Percentiles rank a stretch among this genome's conserved stretches.
Evolutionary conservation across 2,888 invertebrate species (phyloP).

Genomic region (Sycophila texana): DNA sequence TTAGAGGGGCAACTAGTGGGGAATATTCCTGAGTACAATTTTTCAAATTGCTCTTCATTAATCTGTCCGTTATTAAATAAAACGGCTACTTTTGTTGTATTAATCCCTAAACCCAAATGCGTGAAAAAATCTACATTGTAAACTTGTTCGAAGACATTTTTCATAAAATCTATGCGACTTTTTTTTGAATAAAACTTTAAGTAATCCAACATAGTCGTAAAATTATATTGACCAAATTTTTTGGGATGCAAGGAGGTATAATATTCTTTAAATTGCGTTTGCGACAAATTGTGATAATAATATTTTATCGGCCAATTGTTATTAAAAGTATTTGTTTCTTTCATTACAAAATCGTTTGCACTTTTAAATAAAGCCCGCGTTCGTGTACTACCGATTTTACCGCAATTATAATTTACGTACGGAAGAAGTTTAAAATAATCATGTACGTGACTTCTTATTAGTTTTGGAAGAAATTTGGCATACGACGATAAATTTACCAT

Average conservation of each 20-base stretch:
- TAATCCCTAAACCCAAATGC: too few relatives aligned
- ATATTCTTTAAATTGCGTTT: constrained; percentile 61
- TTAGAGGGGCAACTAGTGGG: not conserved
- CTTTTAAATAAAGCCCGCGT: constrained; percentile 62
- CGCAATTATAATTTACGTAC: constrained; percentile 7
- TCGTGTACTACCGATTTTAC: constrained; percentile 60
- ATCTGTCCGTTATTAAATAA: not conserved
- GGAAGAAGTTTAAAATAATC: constrained; percentile 61
- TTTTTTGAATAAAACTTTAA: constrained; percentile 60
- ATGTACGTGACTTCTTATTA: constrained; percentile 61
- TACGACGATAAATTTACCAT: not conserved
- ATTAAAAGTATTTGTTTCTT: constrained; percentile 59
- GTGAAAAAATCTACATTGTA: not conserved
- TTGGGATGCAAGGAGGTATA: constrained; percentile 59
- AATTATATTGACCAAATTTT: constrained; percentile 18
- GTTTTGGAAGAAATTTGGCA: constrained; percentile 54
- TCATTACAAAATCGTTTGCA: constrained; percentile 56
- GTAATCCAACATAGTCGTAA: constrained; percentile 38
- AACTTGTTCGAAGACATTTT: not conserved
- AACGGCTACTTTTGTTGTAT: not conserved
- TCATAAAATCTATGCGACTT: constrained; percentile 39
- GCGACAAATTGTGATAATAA: constrained; percentile 53
- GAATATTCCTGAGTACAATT: not conserved
- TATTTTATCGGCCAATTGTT: constrained; percentile 53
- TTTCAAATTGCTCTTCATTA: not conserved